Evolutionary conservation across 1,140 invertebrate genomes (phyloP), one percentile per base, ranked within the genome.

Genomic region (Drosophila asahinai): DNA sequence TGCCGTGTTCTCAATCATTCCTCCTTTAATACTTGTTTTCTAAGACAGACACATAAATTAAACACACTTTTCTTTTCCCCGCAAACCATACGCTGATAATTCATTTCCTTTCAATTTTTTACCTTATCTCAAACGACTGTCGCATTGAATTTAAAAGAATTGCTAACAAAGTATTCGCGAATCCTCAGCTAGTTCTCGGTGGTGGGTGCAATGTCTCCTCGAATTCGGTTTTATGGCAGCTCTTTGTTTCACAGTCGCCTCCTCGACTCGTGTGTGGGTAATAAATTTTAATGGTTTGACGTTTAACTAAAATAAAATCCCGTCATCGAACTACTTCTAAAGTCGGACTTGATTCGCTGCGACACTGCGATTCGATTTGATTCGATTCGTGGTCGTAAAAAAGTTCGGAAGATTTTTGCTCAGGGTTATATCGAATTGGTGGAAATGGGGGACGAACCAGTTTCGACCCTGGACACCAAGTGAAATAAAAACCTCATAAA

Each of bases 231-330:
- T 73, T 73, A 73, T 73, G 55, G 71, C 71, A 73, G 19, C 38
- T 61, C 71, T 73, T 73, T 73, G 71, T 73, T 61, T 73, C 71
- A 74, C 71, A 73, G 68, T 73, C 38, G 30, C 25, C 38, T 43
- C 33, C 14, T 5, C 36, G 47, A 51, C 55, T 72, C 25, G 68
- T 61, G 47, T 61, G 71, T 43, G 71, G 55, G 38, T 43, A 22
- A 74, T 74, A 74, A 74, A 74, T 74, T 73, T 74, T 43, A 73
- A 73, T 73, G 67, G 71, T 42, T 74, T 74, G 71, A 74, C 71
- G 71, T 74, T 74, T 73, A 73, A 72, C 30, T 52, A n/a, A 73
- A 73, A 73, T 73, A 73, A 72, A 73, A 73, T 73, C 38, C 47
- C 70, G 70, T 61, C 70, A 73, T 73, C 70, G 30, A 74, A 74